Evolutionary conservation across 2,888 invertebrate genomes (phyloP), one percentile per base, ranked within the genome.

Genomic region (Gonocerus acuteangulatus): DNA sequence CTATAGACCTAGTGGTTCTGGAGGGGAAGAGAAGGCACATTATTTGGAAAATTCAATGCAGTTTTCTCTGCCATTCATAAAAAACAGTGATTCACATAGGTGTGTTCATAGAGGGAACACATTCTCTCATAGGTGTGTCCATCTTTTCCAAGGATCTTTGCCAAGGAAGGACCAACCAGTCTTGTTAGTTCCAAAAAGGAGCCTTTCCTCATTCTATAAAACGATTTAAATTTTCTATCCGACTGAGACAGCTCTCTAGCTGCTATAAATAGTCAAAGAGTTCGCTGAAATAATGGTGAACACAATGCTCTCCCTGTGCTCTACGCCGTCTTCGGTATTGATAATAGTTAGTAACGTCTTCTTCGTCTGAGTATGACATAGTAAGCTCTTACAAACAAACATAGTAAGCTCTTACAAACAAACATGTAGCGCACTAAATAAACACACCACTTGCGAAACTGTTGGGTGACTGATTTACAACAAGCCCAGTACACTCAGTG

Each of bases 21-120:
- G 65, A n/a, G 42, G 21, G 13, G 61, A 64, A 13, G 60, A 52
- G 61, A 62, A 56, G 34, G 52, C 61, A 4, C 62, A 61, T 21
- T 65, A 60, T 32, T 32, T n/a, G n/a, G n/a, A n/a, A n/a, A n/a
- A n/a, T n/a, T n/a, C n/a, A n/a, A n/a, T n/a, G n/a, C n/a, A n/a
- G 32, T 6, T 32, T 32, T 32, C 32, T 32, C 32, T 11, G 32
- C 32, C 6, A 11, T 32, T 11, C 11, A 11, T 9, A 6, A 32
- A 9, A 32, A 9, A 6, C 11, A 6, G 11, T 9, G 32, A 9
- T 6, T 32, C 32, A 32, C 32, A 32, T 6, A 32, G n/a, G n/a
- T n/a, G n/a, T n/a, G n/a, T n/a, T n/a, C n/a, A n/a, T n/a, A 48
- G 36, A 6, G 48, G 21, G 19, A 21, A 49, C 59, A 42, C 51